Base-by-base conservation (phyloP, 2,113 vertebrate species). In the Channa argus region DNA sequence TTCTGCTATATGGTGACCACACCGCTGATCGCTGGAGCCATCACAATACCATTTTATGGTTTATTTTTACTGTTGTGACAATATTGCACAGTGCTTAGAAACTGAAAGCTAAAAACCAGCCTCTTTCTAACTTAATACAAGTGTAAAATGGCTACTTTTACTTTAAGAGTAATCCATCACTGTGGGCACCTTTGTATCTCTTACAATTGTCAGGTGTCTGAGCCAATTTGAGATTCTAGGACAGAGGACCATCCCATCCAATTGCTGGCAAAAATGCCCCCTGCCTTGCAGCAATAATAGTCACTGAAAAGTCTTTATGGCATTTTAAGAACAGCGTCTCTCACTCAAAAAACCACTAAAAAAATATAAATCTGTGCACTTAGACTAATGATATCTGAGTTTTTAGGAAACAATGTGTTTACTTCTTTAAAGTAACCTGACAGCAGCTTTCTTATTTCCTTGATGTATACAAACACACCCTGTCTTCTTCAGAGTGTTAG, bases 401-500 rank as follows among this genome's bases (percentile, higher is more conserved):
- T 69, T 58, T 84, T 77, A 64, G 50, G 70, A 64, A 53, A 44
- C 33, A 63, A 53, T 62, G 15, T 87, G 87, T 91, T 92, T 89
- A 90, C 83, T 82, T 56, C 84, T 71, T 86, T 75, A 76, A 44
- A 82, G 63, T 63, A 66, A 80, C 77, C 63, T 82, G 88, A 88
- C 87, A 91, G 79, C 46, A 14, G 64, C 81, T 83, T 89, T 83
- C 79, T 77, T 45, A 79, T 84, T 86, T 84, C 82, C 88, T 33
- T 13, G 85, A 61, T 85, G 73, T 85, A 90, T 88, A 86, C 78
- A 88, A 90, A 92, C 85, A 68, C 64, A 84, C 67, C 54, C 69
- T 87, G 89, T 90, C 89, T 70, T 88, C 84, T 88, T 77, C 66
- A 88, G 78, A 86, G 87, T 80, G 62, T 74, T 64, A 61, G 71